Conservation (phyloP, 2,797 vertebrate species). For the Urosaurus nigricauda region DNA sequence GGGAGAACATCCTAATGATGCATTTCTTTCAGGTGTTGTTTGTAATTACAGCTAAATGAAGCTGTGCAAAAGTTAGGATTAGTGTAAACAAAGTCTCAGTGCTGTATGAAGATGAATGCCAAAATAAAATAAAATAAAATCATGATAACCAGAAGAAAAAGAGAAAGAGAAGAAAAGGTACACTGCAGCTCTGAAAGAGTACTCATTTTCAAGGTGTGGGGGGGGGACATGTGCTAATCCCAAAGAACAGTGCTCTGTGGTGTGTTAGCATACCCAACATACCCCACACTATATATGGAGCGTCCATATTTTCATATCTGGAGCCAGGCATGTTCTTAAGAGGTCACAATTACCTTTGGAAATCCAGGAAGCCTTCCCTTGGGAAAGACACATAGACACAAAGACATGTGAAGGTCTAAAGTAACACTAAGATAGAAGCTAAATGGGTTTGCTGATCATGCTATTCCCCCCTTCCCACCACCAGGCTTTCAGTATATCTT, state of each 20-base stretch:
- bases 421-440: no score
- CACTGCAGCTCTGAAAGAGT: not conserved
- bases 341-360: no score
- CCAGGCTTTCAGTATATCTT: no score
- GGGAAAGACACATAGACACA: no score
- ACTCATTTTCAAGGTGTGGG: not conserved
- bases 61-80: slow-evolving; percentile 18
- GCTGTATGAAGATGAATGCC: not conserved
- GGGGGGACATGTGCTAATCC: not conserved
- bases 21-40: slow-evolving; percentile 43
- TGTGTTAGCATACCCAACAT: no score
- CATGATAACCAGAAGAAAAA: not conserved
- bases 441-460: no score
- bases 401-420: no score
- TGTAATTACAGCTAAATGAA: slow-evolving; percentile 44
- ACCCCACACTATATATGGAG: no score
- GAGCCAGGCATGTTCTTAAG: no score
- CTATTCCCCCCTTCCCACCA: no score
- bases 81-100: not conserved
- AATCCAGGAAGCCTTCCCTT: no score
- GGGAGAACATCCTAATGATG: slow-evolving; percentile 33
- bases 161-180: not conserved
- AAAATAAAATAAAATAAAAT: not conserved
- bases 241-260: not conserved
- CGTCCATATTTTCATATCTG: no score